Percentiles rank a stretch among this genome's conserved stretches.
These are phyloP conservation scores for Sitobion miscanthi DNA, from an alignment of 1,140 invertebrate genomes.

Conservation along the genomic window DNA sequence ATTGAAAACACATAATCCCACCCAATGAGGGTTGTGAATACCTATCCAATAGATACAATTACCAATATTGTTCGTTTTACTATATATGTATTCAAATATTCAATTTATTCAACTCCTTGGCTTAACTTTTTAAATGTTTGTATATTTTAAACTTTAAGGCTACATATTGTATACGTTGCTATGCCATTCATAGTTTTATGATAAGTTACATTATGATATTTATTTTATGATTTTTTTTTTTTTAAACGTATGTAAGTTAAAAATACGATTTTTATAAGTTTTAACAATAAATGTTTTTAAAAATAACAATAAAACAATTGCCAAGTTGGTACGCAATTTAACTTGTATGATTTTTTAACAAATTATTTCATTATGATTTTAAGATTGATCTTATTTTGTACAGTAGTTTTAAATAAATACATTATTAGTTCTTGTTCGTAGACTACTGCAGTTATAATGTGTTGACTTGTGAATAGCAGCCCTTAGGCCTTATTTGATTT, in stretches of 20 bases:
- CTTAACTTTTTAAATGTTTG: neutral
- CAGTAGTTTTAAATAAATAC: neutral
- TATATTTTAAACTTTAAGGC: neutral
- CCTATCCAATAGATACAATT: constrained; percentile 3
- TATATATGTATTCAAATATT: neutral
- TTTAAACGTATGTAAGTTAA: neutral
- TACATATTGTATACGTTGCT: neutral
- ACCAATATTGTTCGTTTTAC: neutral
- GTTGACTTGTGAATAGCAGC: neutral
- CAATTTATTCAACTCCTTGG: neutral
- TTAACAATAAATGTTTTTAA: neutral
- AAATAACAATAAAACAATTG: neutral
- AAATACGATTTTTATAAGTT: neutral
- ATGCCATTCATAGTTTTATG: neutral
- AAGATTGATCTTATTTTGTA: neutral
- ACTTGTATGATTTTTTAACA: too few species aligned
- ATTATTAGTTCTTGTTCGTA: neutral
- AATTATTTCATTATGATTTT: neutral
- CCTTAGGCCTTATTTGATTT: constrained; percentile 12
- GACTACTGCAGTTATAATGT: neutral
- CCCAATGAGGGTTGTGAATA: constrained; percentile 9
- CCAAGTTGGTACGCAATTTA: too few species aligned
- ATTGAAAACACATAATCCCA: constrained; percentile 19
- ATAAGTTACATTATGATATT: neutral
- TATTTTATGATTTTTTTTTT: neutral